Conservation (phyloP, 2,113 vertebrate genomes). For the Tyrannus savana region DNA sequence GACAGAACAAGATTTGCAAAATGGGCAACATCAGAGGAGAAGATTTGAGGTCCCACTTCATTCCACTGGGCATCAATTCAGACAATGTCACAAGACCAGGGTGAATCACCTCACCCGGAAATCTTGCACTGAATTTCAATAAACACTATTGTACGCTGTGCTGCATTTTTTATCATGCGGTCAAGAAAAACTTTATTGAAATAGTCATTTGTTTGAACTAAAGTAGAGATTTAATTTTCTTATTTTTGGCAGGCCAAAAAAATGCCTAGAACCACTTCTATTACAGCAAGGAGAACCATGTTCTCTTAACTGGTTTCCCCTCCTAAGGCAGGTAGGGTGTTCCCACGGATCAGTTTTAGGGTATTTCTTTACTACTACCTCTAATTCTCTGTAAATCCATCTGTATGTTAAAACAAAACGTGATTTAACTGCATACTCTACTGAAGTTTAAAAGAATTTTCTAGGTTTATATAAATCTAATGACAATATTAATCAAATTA, state of each 20-base stretch:
- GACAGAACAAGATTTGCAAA: background rate
- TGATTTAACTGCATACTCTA: background rate
- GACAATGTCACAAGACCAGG: background rate
- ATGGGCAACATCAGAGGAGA: background rate
- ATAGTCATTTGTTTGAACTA: background rate
- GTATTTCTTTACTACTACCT: background rate
- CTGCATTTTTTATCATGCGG: background rate
- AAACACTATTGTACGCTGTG: rapidly evolving
- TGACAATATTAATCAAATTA: background rate
- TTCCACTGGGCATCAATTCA: background rate
- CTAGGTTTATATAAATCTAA: background rate
- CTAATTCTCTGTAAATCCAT: background rate
- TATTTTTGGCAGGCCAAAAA: background rate
- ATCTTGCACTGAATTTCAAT: background rate
- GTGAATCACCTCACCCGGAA: background rate
- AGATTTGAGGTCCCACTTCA: background rate
- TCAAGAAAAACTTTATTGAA: background rate
- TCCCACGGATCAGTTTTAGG: background rate
- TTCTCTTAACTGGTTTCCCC: background rate
- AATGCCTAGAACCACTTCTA: background rate
- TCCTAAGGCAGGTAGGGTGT: background rate
- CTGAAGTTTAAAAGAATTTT: background rate
- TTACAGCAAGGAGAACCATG: background rate
- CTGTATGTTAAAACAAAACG: background rate
- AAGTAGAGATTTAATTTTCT: background rate